These are phyloP conservation scores for Habroteleia sp. DNA, from an alignment of 2,888 invertebrate genomes.

Conservation along the genomic window DNA sequence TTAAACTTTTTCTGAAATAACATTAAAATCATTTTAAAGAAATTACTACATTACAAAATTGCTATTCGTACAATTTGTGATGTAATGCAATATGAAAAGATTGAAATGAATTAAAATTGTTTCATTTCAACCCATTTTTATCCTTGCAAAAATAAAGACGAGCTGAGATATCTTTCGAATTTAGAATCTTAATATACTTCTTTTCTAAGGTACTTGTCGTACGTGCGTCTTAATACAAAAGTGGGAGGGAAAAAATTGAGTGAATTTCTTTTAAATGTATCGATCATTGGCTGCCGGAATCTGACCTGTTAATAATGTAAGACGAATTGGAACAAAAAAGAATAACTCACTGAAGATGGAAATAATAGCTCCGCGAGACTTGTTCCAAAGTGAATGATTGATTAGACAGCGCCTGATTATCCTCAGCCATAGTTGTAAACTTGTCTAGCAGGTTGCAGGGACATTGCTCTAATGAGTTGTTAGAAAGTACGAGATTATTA, in stretches of 20 bases:
- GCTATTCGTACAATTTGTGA: too few species aligned
- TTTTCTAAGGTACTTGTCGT: background rate
- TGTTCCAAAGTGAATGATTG: constrained; percentile 52
- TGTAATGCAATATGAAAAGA: too few species aligned
- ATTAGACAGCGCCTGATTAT: constrained; percentile 62
- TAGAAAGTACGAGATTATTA: constrained; percentile 52
- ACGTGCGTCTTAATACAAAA: too few species aligned
- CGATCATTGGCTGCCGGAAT: constrained; percentile 2
- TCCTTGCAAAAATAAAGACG: too few species aligned
- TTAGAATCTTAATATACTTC: constrained; percentile 1
- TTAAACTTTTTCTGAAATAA: too few species aligned
- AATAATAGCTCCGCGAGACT: constrained; percentile 21
- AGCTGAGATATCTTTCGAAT: constrained; percentile 5
- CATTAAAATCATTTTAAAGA: too few species aligned
- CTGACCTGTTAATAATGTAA: constrained; percentile 23
- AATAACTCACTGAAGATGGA: constrained; percentile 15
- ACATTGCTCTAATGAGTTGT: constrained; percentile 45
- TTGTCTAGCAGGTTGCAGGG: constrained; percentile 50
- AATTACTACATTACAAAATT: too few species aligned
- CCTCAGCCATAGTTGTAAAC: constrained; percentile 51
- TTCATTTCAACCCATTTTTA: too few species aligned
- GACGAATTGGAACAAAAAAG: constrained; percentile 43
- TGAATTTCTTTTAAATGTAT: constrained; percentile 11
- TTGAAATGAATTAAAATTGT: too few species aligned
- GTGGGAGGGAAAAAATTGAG: constrained; percentile 5